phyloP scores from a whole-genome alignment of 2,888 invertebrate species.

The Heteromurus nitidus region DNA sequence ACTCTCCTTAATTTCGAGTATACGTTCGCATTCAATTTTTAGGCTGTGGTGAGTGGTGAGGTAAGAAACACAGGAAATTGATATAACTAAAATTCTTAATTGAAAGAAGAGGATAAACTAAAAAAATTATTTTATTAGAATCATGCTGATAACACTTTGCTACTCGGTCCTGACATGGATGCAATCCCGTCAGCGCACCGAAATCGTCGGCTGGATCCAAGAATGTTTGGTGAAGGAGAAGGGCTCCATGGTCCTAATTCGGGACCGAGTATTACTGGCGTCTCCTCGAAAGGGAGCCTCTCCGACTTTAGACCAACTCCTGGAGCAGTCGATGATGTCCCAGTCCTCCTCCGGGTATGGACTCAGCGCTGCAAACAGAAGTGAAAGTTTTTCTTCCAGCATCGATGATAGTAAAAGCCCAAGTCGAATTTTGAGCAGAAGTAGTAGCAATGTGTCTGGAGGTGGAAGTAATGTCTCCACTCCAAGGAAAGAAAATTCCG shows the following conservation, averaged over 20 bases:
- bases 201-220: conserved; percentile 67
- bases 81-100: too few species aligned
- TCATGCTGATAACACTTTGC: conserved; percentile 86
- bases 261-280: conserved; percentile 43
- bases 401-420: conserved; percentile 60
- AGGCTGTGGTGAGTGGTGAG: too few species aligned
- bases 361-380: conserved; percentile 54
- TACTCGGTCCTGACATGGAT: conserved; percentile 89
- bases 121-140: conserved; percentile 1
- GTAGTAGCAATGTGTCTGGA: conserved; percentile 57
- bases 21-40: too few species aligned
- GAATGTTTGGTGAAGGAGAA: conserved; percentile 66
- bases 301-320: conserved; percentile 39
- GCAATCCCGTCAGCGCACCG: conserved; percentile 78
- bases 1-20: too few species aligned
- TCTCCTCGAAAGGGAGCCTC: conserved; percentile 43
- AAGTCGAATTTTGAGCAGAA: conserved; percentile 52
- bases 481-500: conserved; percentile 40
- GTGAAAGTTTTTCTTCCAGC: conserved; percentile 66
- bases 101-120: too few species aligned
- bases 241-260: conserved; percentile 65
- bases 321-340: conserved; percentile 40
- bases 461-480: conserved; percentile 62
- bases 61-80: too few species aligned
- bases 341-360: conserved; percentile 55